Evolutionary conservation across 2,888 invertebrate species (phyloP), one percentile per base, ranked within the genome.

Genomic region (Athetis lepigone): DNA sequence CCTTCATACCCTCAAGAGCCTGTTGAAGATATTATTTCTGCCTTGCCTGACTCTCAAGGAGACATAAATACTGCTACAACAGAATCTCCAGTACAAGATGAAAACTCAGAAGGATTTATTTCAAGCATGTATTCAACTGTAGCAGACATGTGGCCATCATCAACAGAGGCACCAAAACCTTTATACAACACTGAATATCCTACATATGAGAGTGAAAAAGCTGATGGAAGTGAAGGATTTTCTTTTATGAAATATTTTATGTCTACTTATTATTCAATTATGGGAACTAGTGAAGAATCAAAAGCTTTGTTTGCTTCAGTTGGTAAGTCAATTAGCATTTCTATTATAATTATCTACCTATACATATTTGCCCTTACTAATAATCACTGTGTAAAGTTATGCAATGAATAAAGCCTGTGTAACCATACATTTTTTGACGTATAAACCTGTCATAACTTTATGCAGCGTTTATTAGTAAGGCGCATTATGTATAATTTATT

Each of bases 281-380:
- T 92, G 84, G 92, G 92, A n/a, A 82, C 81, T 2, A 86, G 83
- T 77, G 88, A 90, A 67, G 90, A 93, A 75, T 83, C 88, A n/a
- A 91, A 88, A 70, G 91, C 89, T n/a, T 77, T 94, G 36, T 94
- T 92, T 82, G 86, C 91, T 55, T 80, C 92, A 62, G 81, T 88
- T 68, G 92, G 94, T 94, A 80, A 88, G 90, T 80, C 23, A 49
- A 43, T 43, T 7, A 49, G 18, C n/a, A 37, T 33, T 58, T 70
- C 43, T 51, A 16, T 37, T 11, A n/a, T n/a, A n/a, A n/a, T n/a
- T n/a, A n/a, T n/a, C n/a, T n/a, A n/a, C n/a, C n/a, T n/a, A n/a
- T n/a, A n/a, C n/a, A n/a, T n/a, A n/a, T n/a, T n/a, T n/a, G n/a
- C n/a, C n/a, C n/a, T n/a, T n/a, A n/a, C n/a, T n/a, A n/a, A n/a